Evolutionary conservation across 2,113 vertebrate species (phyloP).

Genomic region (Tenrec ecaudatus): DNA sequence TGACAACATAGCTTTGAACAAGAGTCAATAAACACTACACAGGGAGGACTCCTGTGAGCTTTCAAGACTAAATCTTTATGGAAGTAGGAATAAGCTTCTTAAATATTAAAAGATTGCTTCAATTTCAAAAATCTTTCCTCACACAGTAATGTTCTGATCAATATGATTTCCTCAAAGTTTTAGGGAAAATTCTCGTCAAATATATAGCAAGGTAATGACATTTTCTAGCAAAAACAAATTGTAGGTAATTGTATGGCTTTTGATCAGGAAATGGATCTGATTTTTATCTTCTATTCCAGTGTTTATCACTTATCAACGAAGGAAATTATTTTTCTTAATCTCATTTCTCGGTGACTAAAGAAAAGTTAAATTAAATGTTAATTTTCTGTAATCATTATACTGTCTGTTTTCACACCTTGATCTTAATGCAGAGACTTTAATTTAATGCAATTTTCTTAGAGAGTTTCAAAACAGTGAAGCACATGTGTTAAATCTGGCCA

Average conservation of each 20-base stretch:
- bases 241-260: background rate
- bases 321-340: background rate
- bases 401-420: background rate
- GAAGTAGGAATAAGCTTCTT: background rate
- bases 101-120: background rate
- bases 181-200: background rate
- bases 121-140: background rate
- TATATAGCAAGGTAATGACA: background rate
- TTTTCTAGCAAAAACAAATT: no score
- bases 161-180: background rate
- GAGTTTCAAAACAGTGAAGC: constrained; percentile 1
- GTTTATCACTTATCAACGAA: background rate
- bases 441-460: constrained; percentile 30
- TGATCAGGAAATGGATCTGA: background rate
- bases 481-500: background rate
- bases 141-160: background rate
- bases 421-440: constrained; percentile 39
- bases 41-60: no score
- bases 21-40: no score
- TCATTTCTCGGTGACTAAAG: background rate
- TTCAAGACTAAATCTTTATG: no score
- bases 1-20: no score
- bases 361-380: constrained; percentile 11
- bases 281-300: background rate
- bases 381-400: constrained; percentile 50